Evolutionary conservation across 1,140 invertebrate species (phyloP).

Genomic region (Ylistrum balloti): DNA sequence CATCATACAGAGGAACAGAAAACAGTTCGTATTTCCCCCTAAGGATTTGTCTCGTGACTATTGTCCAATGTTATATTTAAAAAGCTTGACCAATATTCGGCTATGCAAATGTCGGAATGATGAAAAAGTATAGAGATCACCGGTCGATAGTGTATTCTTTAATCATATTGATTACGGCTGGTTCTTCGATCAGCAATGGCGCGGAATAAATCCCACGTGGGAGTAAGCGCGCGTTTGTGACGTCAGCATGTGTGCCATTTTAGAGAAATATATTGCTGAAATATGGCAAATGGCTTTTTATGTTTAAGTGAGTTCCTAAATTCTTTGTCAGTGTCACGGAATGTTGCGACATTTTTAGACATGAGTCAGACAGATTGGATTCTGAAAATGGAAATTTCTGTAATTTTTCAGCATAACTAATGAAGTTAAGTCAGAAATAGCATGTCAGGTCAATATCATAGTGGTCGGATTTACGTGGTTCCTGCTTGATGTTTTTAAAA

Average conservation of each 20-base stretch:
- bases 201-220: neutral
- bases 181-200: neutral
- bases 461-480: too few relatives aligned
- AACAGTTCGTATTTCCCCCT: neutral
- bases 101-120: neutral
- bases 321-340: neutral
- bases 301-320: neutral
- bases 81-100: neutral
- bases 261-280: slow-evolving; percentile 26
- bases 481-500: too few relatives aligned
- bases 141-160: neutral
- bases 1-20: neutral
- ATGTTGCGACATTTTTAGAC: neutral
- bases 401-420: too few relatives aligned
- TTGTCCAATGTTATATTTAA: neutral
- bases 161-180: neutral
- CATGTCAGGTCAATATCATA: too few relatives aligned
- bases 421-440: too few relatives aligned
- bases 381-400: neutral
- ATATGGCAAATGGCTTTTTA: neutral
- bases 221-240: slow-evolving; percentile 9
- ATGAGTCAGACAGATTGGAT: neutral
- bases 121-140: neutral
- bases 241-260: neutral
- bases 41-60: neutral